Percentiles rank a stretch among this genome's conserved stretches.
These are phyloP conservation scores for Psilopsiagon aurifrons DNA, from an alignment of 2,113 vertebrate genomes.

Conservation along the genomic window DNA sequence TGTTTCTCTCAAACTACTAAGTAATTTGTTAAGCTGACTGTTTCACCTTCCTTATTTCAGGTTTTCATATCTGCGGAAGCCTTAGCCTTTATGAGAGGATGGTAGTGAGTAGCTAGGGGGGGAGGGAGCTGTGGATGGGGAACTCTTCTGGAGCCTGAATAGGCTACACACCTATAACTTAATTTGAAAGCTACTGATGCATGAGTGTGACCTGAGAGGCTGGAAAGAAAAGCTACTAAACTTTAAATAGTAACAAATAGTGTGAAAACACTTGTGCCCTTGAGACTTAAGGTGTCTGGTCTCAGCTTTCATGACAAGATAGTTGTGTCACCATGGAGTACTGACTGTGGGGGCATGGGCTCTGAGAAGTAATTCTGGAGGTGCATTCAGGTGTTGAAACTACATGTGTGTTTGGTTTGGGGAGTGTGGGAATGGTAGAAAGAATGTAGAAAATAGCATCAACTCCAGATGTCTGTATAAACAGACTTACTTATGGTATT, in stretches of 20 bases:
- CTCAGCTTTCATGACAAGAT: background rate
- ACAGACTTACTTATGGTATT: background rate
- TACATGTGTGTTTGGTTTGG: background rate
- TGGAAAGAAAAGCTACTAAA: slow-evolving; percentile 1
- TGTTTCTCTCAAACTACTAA: background rate
- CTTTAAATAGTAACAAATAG: slow-evolving; percentile 36
- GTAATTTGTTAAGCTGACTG: background rate
- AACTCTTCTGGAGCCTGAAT: background rate
- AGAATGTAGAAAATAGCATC: background rate
- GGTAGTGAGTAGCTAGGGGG: background rate
- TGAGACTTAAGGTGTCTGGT: background rate
- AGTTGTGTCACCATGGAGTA: background rate
- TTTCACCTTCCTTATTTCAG: background rate
- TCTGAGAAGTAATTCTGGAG: background rate
- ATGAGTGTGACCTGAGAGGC: background rate
- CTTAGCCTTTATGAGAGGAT: background rate
- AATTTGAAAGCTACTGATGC: background rate
- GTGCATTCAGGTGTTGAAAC: background rate
- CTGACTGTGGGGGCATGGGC: background rate
- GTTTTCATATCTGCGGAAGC: background rate
- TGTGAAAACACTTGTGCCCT: slow-evolving; percentile 1
- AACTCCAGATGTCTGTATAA: background rate
- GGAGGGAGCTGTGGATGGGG: background rate
- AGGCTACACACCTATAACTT: background rate
- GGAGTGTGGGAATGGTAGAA: background rate